These are phyloP conservation scores for Hippocampus abdominalis DNA, from an alignment of 2,113 vertebrate species.

Conservation along the genomic window DNA sequence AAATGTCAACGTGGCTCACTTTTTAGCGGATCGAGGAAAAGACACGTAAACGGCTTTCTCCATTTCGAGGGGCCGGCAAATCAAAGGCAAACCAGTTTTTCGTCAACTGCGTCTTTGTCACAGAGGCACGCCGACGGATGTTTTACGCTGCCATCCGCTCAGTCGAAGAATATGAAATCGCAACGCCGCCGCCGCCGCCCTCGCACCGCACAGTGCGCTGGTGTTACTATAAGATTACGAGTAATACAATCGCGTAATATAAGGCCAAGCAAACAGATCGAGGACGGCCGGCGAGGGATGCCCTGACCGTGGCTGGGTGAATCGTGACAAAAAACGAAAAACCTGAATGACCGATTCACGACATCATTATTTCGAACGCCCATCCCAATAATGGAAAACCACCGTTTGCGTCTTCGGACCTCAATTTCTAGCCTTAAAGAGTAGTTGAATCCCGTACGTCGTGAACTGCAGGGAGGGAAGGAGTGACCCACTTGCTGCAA, in stretches of 20 bases:
- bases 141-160: slow-evolving; percentile 48
- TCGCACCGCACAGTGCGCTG: slow-evolving; percentile 12
- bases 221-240: slow-evolving; percentile 20
- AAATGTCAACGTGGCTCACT: slow-evolving; percentile 26
- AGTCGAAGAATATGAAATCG: slow-evolving; percentile 27
- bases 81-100: not conserved
- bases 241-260: slow-evolving; percentile 46
- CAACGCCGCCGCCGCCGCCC: slow-evolving; percentile 27
- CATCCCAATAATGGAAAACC: not conserved
- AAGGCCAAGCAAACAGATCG: slow-evolving; percentile 40
- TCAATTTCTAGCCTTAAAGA: slow-evolving; percentile 2
- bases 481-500: slow-evolving; percentile 71
- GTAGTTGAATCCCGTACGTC: slow-evolving; percentile 2
- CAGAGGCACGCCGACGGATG: slow-evolving; percentile 14
- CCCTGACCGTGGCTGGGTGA: not conserved
- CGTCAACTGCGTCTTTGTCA: not conserved
- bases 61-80: not conserved
- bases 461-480: slow-evolving; percentile 46
- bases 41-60: not conserved
- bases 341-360: not conserved
- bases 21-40: slow-evolving; percentile 29
- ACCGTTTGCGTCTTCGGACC: not conserved
- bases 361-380: not conserved
- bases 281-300: slow-evolving; percentile 29
- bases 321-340: not conserved